Evolutionary conservation across 2,113 vertebrate species (phyloP).

Genomic region (Syngnathus typhle): DNA sequence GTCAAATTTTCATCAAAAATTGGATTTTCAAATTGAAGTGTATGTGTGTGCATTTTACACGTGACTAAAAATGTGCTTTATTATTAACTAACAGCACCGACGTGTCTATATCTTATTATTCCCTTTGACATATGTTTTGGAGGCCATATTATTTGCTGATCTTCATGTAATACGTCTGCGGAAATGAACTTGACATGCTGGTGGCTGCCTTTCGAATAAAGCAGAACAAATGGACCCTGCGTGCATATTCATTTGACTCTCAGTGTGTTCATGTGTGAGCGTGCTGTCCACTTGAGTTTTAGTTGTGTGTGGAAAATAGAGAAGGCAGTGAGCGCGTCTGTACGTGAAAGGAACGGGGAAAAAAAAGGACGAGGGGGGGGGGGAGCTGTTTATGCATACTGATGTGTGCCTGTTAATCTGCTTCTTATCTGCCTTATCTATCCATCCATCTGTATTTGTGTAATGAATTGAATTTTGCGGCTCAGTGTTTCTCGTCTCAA

Average conservation of each 20-base stretch:
- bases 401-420: conserved; percentile 66
- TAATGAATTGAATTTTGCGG: conserved; percentile 64
- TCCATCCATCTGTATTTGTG: conserved; percentile 66
- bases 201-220: conserved; percentile 36
- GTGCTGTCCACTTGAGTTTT: conserved; percentile 38
- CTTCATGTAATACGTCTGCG: conserved; percentile 19
- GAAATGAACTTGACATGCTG: conserved; percentile 33
- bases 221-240: conserved; percentile 30
- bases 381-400: conserved; percentile 59
- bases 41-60: conserved; percentile 17
- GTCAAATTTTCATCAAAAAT: not conserved
- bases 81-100: conserved; percentile 20
- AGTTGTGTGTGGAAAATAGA: conserved; percentile 26
- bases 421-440: conserved; percentile 61
- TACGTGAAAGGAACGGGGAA: conserved; percentile 29
- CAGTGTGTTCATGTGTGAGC: conserved; percentile 28
- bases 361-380: not conserved
- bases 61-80: conserved; percentile 11
- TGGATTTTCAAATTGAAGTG: not conserved
- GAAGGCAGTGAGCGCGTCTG: conserved; percentile 18
- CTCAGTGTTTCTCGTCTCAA: conserved; percentile 51
- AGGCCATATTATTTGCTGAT: conserved; percentile 30
- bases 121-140: conserved; percentile 35
- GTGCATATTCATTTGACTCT: conserved; percentile 26
- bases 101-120: conserved; percentile 34